These are phyloP conservation scores for Reticulitermes speratus DNA, from an alignment of 1,140 invertebrate genomes.

Conservation along the genomic window DNA sequence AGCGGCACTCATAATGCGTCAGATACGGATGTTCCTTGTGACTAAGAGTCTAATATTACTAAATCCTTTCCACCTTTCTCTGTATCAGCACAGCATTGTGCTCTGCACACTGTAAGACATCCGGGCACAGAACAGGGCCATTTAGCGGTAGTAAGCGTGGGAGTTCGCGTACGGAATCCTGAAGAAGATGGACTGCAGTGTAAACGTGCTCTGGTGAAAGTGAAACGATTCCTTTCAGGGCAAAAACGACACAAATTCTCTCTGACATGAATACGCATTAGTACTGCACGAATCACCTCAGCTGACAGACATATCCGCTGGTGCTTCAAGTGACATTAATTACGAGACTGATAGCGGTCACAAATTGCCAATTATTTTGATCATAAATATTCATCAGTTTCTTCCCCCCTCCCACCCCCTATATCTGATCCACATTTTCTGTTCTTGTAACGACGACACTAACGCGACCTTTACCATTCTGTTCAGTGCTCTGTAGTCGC, in stretches of 20 bases:
- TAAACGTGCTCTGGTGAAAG: slow-evolving; percentile 3
- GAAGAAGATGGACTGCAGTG: too few species aligned
- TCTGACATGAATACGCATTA: background rate
- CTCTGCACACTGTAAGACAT: background rate
- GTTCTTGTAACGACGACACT: background rate
- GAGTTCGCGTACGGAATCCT: background rate
- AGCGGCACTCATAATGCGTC: too few species aligned
- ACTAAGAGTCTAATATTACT: too few species aligned
- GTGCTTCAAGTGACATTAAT: background rate
- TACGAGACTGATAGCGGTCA: background rate
- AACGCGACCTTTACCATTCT: too few species aligned
- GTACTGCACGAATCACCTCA: background rate
- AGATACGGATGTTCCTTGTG: too few species aligned
- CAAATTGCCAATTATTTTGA: background rate
- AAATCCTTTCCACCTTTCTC: too few species aligned
- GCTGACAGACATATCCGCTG: background rate
- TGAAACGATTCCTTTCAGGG: background rate
- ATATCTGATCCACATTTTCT: background rate
- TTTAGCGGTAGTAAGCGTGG: background rate
- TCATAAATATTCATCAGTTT: too few species aligned
- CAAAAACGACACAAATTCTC: background rate
- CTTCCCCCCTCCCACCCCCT: too few species aligned
- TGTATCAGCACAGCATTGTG: background rate
- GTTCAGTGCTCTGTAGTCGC: background rate
- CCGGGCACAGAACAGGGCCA: background rate